Conservation (phyloP, 2,113 vertebrate species). For the Coturnix japonica region DNA sequence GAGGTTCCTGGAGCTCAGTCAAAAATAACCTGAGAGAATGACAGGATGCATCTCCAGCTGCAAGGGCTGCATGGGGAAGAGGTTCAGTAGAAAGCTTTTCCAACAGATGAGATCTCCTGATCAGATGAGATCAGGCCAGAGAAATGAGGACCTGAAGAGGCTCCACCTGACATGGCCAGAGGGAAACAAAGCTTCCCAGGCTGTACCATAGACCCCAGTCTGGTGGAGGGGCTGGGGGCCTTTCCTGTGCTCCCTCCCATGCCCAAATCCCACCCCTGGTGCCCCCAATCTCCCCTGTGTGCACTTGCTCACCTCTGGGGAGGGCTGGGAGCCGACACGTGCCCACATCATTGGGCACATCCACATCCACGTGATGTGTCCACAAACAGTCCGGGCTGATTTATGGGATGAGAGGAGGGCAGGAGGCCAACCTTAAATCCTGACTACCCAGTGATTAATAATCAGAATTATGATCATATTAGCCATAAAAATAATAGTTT, state of each 20-base stretch:
- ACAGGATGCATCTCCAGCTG: not conserved
- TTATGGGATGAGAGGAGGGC: conserved; percentile 64
- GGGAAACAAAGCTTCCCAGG: not conserved
- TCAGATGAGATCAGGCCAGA: not conserved
- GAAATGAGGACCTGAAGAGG: not conserved
- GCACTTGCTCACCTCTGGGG: accelerated
- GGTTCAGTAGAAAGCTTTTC: not conserved
- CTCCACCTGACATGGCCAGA: not conserved
- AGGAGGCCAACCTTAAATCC: conserved; percentile 66
- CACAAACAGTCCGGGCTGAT: conserved; percentile 11
- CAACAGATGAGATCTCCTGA: not conserved
- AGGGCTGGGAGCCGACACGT: not conserved
- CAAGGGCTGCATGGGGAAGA: not conserved
- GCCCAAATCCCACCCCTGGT: accelerated
- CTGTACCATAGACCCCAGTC: not conserved
- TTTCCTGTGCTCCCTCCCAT: accelerated
- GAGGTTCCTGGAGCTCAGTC: not conserved
- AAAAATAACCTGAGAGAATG: not conserved
- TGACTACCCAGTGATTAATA: conserved; percentile 64
- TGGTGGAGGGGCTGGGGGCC: not conserved
- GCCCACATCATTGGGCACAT: not conserved
- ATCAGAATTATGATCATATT: conserved; percentile 64
- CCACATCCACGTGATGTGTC: not conserved
- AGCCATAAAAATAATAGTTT: conserved; percentile 34
- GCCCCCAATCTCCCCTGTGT: accelerated